Base-by-base conservation (phyloP, 2,113 vertebrate genomes). In the Python bivittatus region DNA sequence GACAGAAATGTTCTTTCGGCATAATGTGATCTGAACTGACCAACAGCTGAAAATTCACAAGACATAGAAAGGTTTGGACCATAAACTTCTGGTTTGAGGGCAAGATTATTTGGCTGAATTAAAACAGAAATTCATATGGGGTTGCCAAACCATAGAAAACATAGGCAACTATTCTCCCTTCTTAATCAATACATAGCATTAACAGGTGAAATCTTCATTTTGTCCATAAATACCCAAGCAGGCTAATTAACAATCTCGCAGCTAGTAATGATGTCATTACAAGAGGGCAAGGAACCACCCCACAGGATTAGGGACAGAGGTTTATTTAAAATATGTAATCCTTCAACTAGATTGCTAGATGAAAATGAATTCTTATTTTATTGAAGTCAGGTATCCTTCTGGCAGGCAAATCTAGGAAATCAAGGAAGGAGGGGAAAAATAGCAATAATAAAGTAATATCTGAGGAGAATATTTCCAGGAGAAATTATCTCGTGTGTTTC, bases 1-100 rank as follows among this genome's bases (percentile, higher is more conserved):
- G 86, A 83, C 91, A 93, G 94, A 94, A 88, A 13, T 42, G 89
- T 94, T 57, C 87, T 93, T 94, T 94, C 95, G 53, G 60, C 84
- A 72, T 53, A 20, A 56, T 33, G 12, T 58, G 0, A 13, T 54
- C 89, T 22, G 84, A 93, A 61, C 48, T 48, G 29, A 22, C 94
- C 91, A 20, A 48, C 10, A 1, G 92, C 89, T 5, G 88, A 38
- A 91, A 4, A 4, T 56, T 64, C 48, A 27, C 58, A 38, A 53
- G 0, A 0, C 9, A 90, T 52, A 85, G 4, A 60, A 0, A 3
- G 48, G 11, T 54, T 79, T 90, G n/a, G 11, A 2, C 25, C 44
- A 53, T 79, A 79, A 38, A 79, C 64, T 6, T 64, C 11, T 61
- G 42, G 9, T 29, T 61, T 29, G 48, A 42, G 33, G 2, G 60